Conservation (phyloP, 2,797 vertebrate species). For the Sebastes hopkinsi region DNA sequence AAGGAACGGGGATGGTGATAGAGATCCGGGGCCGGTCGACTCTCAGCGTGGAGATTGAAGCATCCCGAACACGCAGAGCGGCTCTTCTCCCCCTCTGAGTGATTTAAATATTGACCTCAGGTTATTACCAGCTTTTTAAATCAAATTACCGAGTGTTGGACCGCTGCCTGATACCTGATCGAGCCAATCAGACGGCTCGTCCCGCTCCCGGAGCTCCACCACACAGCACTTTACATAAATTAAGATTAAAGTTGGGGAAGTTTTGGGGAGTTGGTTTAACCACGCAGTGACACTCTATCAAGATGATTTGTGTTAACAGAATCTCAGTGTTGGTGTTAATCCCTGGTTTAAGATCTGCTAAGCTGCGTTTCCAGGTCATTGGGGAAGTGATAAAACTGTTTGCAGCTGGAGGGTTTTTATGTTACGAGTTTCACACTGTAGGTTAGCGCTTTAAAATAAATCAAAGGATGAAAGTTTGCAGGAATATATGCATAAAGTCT, state of each 20-base stretch:
- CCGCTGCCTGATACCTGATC: slow-evolving; percentile 71
- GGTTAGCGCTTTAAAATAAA: slow-evolving; percentile 1
- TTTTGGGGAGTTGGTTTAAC: slow-evolving; percentile 53
- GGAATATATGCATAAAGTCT: slow-evolving; percentile 7
- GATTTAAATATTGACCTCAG: slow-evolving; percentile 76
- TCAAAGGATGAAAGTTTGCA: slow-evolving; percentile 26
- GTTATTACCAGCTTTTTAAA: slow-evolving; percentile 78
- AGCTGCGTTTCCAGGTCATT: slow-evolving; percentile 55
- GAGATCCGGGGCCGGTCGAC: slow-evolving; percentile 14
- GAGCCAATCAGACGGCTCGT: slow-evolving; percentile 66
- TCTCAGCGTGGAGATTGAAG: slow-evolving; percentile 29
- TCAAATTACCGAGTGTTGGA: slow-evolving; percentile 77
- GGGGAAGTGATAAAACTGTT: slow-evolving; percentile 34
- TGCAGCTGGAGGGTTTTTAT: slow-evolving; percentile 30
- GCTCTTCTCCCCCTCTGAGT: slow-evolving; percentile 50
- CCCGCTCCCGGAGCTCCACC: slow-evolving; percentile 57
- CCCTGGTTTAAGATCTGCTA: slow-evolving; percentile 56
- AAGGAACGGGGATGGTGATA: background rate
- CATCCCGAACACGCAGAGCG: slow-evolving; percentile 68
- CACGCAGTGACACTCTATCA: slow-evolving; percentile 39
- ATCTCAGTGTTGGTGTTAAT: slow-evolving; percentile 47
- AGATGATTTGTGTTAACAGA: slow-evolving; percentile 38
- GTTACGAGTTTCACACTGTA: slow-evolving; percentile 14
- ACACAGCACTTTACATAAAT: slow-evolving; percentile 74
- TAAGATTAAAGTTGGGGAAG: slow-evolving; percentile 72